Evolutionary conservation across 2,888 invertebrate species (phyloP).

Genomic region (Xylota segnis): DNA sequence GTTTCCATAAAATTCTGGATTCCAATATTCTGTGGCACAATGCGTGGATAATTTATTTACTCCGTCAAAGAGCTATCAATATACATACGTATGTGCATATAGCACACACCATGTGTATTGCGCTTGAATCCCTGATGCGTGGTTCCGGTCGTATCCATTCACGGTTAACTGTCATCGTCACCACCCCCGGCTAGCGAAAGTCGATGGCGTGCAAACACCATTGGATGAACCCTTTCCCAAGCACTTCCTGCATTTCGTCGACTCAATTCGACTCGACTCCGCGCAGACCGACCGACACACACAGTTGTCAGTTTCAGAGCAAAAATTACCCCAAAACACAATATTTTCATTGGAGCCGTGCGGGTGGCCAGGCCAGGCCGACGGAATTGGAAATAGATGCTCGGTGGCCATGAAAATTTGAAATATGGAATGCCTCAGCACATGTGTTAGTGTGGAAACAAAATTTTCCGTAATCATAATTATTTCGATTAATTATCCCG

Average conservation of each 20-base stretch:
- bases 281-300: slow-evolving; percentile 9
- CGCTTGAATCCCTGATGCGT: slow-evolving; percentile 68
- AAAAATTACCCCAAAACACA: slow-evolving; percentile 50
- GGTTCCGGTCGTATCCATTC: slow-evolving; percentile 71
- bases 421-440: slow-evolving; percentile 38
- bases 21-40: slow-evolving; percentile 47
- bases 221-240: slow-evolving; percentile 27
- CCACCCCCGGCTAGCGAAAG: slow-evolving; percentile 35
- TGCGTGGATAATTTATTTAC: slow-evolving; percentile 75
- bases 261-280: not conserved
- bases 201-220: not conserved
- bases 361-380: slow-evolving; percentile 11
- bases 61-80: slow-evolving; percentile 62
- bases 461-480: slow-evolving; percentile 68
- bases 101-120: slow-evolving; percentile 12
- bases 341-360: slow-evolving; percentile 21
- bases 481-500: slow-evolving; percentile 74
- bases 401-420: slow-evolving; percentile 59
- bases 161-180: slow-evolving; percentile 69
- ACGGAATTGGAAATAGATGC: slow-evolving; percentile 27
- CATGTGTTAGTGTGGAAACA: slow-evolving; percentile 24
- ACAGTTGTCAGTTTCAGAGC: slow-evolving; percentile 47
- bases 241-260: slow-evolving; percentile 44
- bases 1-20: slow-evolving; percentile 48
- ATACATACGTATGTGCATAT: slow-evolving; percentile 17